phyloP scores from a whole-genome alignment of 2,797 vertebrate genomes.

The Syncerus caffer region DNA sequence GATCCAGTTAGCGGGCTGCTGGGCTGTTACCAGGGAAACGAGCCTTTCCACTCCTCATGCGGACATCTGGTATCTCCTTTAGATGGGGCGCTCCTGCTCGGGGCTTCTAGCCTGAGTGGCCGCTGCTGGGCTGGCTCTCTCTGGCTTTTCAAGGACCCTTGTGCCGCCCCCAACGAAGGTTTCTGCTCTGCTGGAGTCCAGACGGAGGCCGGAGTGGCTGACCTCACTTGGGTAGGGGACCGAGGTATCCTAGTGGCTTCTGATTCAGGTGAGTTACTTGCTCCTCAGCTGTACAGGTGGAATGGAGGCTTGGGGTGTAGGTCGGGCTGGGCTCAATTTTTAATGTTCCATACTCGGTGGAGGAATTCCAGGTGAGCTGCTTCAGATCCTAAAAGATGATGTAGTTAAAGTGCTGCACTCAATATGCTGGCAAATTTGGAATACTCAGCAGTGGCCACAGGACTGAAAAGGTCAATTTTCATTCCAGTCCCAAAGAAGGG shows the following conservation, averaged over 20 bases:
- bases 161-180: constrained; percentile 92
- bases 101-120: constrained; percentile 91
- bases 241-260: constrained; percentile 90
- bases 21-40: constrained; percentile 55
- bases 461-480: not conserved
- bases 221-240: constrained; percentile 91
- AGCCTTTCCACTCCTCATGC: not conserved
- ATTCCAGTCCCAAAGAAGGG: not conserved
- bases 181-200: constrained; percentile 96
- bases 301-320: not conserved
- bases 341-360: not conserved
- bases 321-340: not conserved
- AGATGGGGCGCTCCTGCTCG: constrained; percentile 93
- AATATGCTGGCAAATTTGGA: not conserved
- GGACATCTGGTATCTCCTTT: not conserved
- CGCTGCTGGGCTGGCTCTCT: constrained; percentile 96
- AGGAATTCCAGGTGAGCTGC: not conserved
- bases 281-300: no score
- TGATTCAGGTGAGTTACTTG: constrained; percentile 88
- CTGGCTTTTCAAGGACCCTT: constrained; percentile 93
- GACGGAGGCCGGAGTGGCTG: constrained; percentile 92
- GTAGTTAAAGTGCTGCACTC: not conserved
- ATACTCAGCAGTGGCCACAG: not conserved
- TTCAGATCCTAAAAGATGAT: not conserved
- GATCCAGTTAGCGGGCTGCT: not conserved